Base-by-base conservation (phyloP, 2,113 vertebrate genomes). In the Zootoca vivipara region DNA sequence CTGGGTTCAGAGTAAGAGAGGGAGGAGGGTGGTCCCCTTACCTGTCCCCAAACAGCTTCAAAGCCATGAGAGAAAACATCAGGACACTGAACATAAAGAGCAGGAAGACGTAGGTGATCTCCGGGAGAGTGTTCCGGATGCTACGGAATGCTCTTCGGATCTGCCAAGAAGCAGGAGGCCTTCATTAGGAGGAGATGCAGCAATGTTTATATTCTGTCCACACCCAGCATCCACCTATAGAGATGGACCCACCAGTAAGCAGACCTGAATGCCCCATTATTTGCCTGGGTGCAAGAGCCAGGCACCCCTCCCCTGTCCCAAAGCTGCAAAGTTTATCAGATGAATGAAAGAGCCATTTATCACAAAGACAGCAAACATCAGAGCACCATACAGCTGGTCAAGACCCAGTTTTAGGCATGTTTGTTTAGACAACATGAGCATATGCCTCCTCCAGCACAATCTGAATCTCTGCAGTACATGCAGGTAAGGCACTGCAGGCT, bases 51-150 rank as follows among this genome's bases (percentile, higher is more conserved):
- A 99, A 97, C 52, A 99, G 96, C 91, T 99, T 99, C 91, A 98
- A 89, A 67, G 98, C 98, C 98, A 99, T 98, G 65, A 99, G 98
- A 77, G 98, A 99, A 94, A 99, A 99, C 78, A 99, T 97, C 30
- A 99, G 97, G 87, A 99, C 90, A 77, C 98, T 99, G 96, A 99
- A 99, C 93, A 99, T 97, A 92, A 99, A 99, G 93, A 99, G 95
- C 89, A 99, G 93, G 95, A 99, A 98, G 82, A 99, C 98, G 0
- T 97, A 98, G 78, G 97, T 95, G 95, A 99, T 98, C 94, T 99
- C 98, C 0, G 98, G 98, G 40, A 99, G 95, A 0, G 98, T 98
- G 81, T 98, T 99, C 84, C 98, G 96, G 94, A 99, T 98, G 95
- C 98, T 99, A 46, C 98, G 95, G 93, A 99, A 98, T 0, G 98